Conservation (phyloP, 2,888 invertebrate genomes). For the Euspilapteryx auroguttella region DNA sequence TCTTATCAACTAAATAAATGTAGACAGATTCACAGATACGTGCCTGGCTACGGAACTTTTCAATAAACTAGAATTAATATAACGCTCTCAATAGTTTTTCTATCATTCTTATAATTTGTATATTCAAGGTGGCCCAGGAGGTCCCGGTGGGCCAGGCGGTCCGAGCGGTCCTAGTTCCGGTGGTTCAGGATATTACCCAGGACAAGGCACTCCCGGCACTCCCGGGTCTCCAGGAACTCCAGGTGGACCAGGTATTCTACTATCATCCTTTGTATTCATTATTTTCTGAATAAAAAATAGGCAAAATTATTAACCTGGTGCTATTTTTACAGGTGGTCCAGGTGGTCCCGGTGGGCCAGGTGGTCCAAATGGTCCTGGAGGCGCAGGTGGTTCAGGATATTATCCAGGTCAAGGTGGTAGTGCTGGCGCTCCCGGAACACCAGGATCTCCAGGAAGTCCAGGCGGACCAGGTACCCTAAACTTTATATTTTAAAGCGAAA, state of each 20-base stretch:
- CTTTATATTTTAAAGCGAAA: no score
- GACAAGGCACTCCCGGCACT: slow-evolving; percentile 10
- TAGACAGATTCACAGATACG: no score
- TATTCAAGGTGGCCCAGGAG: slow-evolving; percentile 10
- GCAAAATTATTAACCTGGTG: background rate
- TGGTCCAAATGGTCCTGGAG: slow-evolving; percentile 9
- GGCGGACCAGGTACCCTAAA: slow-evolving; percentile 13
- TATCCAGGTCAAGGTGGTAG: slow-evolving; percentile 15
- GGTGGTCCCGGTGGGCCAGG: slow-evolving; percentile 11
- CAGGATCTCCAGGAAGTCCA: slow-evolving; percentile 12
- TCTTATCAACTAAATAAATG: no score
- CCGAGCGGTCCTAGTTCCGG: slow-evolving; percentile 6
- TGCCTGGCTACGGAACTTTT: no score
- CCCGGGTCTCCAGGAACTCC: slow-evolving; percentile 13
- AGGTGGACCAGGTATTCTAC: slow-evolving; percentile 12
- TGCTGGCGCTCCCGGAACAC: slow-evolving; percentile 17
- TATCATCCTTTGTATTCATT: no score
- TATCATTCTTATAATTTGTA: background rate
- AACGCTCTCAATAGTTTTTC: no score
- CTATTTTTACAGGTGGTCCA: slow-evolving; percentile 3
- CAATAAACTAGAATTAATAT: no score
- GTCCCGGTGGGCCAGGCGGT: slow-evolving; percentile 19
- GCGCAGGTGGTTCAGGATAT: slow-evolving; percentile 16
- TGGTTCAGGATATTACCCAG: slow-evolving; percentile 10
- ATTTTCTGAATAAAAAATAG: no score